Conservation (phyloP, 2,797 vertebrate genomes). For the Varecia variegata region DNA sequence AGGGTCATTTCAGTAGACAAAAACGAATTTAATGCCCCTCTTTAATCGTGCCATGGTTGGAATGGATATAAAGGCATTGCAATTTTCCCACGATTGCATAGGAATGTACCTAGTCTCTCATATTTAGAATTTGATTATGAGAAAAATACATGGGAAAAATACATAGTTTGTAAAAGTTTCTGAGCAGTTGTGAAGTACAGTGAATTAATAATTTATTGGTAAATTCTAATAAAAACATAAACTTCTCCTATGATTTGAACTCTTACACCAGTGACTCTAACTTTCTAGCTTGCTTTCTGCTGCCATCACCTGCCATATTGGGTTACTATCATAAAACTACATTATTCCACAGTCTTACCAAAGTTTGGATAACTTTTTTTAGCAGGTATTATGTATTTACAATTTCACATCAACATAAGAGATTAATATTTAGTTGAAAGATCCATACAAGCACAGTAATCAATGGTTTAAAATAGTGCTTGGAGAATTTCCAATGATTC, state of each 20-base stretch:
- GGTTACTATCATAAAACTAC: background rate
- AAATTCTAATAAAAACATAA: background rate
- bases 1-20: background rate
- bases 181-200: background rate
- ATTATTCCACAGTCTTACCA: background rate
- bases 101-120: background rate
- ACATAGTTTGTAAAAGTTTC: background rate
- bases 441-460: background rate
- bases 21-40: background rate
- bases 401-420: background rate
- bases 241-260: conserved; percentile 7
- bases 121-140: conserved; percentile 21
- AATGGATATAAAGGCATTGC: background rate
- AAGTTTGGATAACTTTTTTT: background rate
- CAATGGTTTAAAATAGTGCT: background rate
- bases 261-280: background rate
- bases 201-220: background rate
- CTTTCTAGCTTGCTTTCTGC: background rate
- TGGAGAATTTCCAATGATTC: background rate
- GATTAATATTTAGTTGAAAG: conserved; percentile 7
- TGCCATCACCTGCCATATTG: background rate
- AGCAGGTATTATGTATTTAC: conserved; percentile 5
- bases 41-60: background rate
- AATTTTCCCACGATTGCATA: background rate
- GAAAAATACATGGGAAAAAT: background rate